A percentile compares a stretch with the other conserved stretches of the same genome.
Evolutionary conservation across 2,797 vertebrate genomes (phyloP).

Genomic region (Siniperca undulata): DNA sequence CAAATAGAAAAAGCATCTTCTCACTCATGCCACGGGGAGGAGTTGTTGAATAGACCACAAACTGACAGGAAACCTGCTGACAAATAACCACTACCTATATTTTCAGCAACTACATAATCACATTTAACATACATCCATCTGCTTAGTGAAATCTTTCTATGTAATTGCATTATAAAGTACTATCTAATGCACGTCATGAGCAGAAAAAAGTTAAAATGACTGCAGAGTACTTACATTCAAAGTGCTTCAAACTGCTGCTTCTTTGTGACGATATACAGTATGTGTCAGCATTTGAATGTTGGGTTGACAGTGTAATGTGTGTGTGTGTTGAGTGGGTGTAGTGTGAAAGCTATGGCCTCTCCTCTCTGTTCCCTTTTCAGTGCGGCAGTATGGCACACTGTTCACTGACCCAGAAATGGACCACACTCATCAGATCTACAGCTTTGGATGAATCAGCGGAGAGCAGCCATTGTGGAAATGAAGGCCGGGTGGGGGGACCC

Average conservation of each 20-base stretch:
- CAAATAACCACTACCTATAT: neutral
- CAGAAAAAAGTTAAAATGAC: constrained; percentile 5
- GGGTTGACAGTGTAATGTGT: constrained; percentile 48
- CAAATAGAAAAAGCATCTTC: neutral
- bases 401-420: constrained; percentile 86
- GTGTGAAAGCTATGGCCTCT: constrained; percentile 60
- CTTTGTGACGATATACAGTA: constrained; percentile 43
- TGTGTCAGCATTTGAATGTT: constrained; percentile 67
- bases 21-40: neutral
- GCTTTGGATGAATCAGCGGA: constrained; percentile 83
- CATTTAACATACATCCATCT: neutral
- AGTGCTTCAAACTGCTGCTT: constrained; percentile 45
- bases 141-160: neutral
- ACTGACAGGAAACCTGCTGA: constrained; percentile 22
- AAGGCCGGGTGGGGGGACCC: constrained; percentile 44
- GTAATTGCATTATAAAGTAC: neutral
- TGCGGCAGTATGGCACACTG: constrained; percentile 61
- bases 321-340: constrained; percentile 34
- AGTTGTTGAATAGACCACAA: constrained; percentile 19
- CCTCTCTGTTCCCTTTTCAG: constrained; percentile 76
- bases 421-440: constrained; percentile 85
- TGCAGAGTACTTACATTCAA: constrained; percentile 74
- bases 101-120: constrained; percentile 22
- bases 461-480: constrained; percentile 77
- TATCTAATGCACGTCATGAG: neutral